Evolutionary conservation across 1,140 invertebrate genomes (phyloP).

Genomic region (Zaprionus lachaisei): DNA sequence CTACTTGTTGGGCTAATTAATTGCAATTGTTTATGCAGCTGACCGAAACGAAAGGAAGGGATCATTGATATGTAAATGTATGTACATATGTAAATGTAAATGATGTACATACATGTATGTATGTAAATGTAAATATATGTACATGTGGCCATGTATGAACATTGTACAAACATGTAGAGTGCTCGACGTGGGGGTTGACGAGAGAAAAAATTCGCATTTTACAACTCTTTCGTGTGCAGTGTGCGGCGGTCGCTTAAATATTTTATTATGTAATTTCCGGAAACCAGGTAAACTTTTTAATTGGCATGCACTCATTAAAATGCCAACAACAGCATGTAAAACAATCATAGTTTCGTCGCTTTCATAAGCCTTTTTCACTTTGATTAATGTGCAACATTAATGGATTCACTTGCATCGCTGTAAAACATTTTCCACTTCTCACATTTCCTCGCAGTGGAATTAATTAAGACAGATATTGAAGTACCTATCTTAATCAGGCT

Average conservation of each 20-base stretch:
- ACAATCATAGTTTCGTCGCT: constrained; percentile 8
- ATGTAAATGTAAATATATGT: background rate
- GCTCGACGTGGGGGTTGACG: background rate
- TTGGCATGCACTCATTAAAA: constrained; percentile 44
- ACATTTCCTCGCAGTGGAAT: background rate
- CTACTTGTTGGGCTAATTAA: constrained; percentile 32
- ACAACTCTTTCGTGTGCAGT: background rate
- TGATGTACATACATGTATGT: background rate
- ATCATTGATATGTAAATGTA: background rate
- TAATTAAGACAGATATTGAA: background rate
- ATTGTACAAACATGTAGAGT: background rate
- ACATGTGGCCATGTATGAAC: background rate
- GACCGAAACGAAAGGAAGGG: background rate
- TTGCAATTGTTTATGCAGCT: constrained; percentile 28
- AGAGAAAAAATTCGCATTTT: constrained; percentile 26
- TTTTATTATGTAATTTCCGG: constrained; percentile 33
- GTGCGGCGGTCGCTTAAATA: constrained; percentile 2
- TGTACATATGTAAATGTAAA: background rate
- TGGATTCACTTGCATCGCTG: background rate
- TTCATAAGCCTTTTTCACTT: constrained; percentile 14
- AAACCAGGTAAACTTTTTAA: constrained; percentile 32
- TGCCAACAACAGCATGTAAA: constrained; percentile 13
- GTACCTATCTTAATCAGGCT: background rate
- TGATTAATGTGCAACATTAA: constrained; percentile 21
- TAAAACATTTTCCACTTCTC: background rate